phyloP scores from a whole-genome alignment of 2,797 vertebrate genomes.

The Xiphophorus birchmanni region DNA sequence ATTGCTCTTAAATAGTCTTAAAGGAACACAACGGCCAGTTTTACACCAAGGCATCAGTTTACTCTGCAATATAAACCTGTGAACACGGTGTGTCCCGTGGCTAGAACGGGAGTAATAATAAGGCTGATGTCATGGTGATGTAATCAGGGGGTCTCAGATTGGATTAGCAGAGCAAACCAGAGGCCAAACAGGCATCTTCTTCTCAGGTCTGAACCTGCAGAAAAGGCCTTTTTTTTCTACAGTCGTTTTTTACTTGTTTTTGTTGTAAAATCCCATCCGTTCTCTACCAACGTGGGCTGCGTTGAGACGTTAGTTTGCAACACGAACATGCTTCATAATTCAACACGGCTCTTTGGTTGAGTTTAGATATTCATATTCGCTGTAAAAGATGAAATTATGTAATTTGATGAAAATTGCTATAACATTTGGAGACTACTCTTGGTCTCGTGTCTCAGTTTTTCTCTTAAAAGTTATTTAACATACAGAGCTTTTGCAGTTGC shows the following conservation, averaged over 20 bases:
- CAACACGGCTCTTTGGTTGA: constrained; percentile 9
- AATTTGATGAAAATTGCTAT: constrained; percentile 13
- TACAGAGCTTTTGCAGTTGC: no score
- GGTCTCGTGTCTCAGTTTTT: no score
- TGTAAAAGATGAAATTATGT: constrained; percentile 34
- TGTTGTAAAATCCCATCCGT: neutral
- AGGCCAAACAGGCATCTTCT: neutral
- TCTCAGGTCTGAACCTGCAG: no score
- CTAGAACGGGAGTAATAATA: constrained; percentile 3
- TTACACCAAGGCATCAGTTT: constrained; percentile 13
- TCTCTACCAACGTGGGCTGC: neutral
- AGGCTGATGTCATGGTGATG: constrained; percentile 13
- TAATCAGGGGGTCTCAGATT: constrained; percentile 5
- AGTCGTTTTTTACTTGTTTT: neutral
- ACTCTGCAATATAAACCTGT: constrained; percentile 8
- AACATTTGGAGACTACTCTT: neutral
- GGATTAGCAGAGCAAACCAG: neutral
- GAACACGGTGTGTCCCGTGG: neutral
- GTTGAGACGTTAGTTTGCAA: constrained; percentile 26
- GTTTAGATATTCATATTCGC: constrained; percentile 34
- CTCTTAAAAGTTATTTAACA: no score
- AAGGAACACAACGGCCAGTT: constrained; percentile 5
- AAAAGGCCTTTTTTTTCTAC: neutral
- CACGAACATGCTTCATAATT: constrained; percentile 43
- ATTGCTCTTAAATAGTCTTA: constrained; percentile 24